Conservation (phyloP, 2,797 vertebrate species). For the Chanos chanos region DNA sequence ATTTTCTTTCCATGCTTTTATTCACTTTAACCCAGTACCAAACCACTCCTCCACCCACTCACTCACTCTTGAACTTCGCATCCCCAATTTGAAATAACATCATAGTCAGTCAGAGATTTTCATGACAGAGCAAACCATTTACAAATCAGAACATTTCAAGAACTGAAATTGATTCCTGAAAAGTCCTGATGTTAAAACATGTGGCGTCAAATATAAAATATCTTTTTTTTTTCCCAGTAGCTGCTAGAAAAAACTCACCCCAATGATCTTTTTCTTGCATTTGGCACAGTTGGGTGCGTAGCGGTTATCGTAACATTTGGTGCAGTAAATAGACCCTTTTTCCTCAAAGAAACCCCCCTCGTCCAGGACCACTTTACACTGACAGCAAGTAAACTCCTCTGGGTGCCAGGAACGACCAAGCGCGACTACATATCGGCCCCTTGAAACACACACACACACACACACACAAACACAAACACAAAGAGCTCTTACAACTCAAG, state of each 20-base stretch:
- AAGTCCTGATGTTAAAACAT: constrained; percentile 1
- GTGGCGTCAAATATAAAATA: background rate
- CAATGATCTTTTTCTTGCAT: constrained; percentile 96
- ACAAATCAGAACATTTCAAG: too few relatives aligned
- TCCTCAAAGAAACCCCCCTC: constrained; percentile 98
- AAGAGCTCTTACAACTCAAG: constrained; percentile 3
- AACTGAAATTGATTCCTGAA: too few relatives aligned
- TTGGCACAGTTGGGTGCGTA: constrained; percentile 93
- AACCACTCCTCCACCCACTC: background rate
- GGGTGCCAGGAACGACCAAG: constrained; percentile 96
- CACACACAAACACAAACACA: background rate
- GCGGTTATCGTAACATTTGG: constrained; percentile 88
- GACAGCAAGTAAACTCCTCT: constrained; percentile 93
- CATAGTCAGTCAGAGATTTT: too few relatives aligned
- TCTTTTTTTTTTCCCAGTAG: constrained; percentile 1
- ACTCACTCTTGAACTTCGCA: too few relatives aligned
- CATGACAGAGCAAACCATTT: too few relatives aligned
- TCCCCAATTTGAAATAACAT: too few relatives aligned
- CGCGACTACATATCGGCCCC: constrained; percentile 93
- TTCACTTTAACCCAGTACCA: background rate
- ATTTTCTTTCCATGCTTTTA: background rate
- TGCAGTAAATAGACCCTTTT: constrained; percentile 90
- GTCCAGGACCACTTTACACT: constrained; percentile 88
- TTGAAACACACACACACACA: constrained; percentile 49
- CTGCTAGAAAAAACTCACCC: constrained; percentile 68